These are phyloP conservation scores for Psittacus erithacus DNA, from an alignment of 2,113 vertebrate genomes.

Conservation along the genomic window DNA sequence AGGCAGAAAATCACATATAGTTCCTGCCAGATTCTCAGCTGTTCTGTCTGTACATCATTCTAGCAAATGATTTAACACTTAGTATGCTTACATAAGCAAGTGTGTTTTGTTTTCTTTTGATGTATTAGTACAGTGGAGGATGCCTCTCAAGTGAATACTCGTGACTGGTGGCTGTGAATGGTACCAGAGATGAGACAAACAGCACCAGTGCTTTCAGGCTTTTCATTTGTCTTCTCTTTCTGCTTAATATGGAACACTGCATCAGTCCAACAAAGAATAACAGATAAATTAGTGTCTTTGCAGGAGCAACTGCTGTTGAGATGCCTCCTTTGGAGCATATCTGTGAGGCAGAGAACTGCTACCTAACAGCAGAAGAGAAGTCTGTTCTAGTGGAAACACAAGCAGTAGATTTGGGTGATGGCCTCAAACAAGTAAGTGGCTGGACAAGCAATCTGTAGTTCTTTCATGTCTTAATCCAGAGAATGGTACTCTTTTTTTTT, in stretches of 20 bases:
- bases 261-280: constrained; percentile 9
- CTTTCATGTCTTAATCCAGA: not conserved
- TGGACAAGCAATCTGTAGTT: not conserved
- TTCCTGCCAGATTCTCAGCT: not conserved
- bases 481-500: not conserved
- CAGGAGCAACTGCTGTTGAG: not conserved
- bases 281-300: not conserved
- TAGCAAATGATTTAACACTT: not conserved
- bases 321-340: not conserved
- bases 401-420: not conserved
- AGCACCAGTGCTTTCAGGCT: not conserved
- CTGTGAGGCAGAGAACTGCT: not conserved
- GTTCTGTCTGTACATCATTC: not conserved
- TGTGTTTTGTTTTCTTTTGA: not conserved
- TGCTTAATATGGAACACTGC: constrained; percentile 27
- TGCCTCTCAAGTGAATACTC: not conserved
- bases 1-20: not conserved
- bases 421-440: constrained; percentile 60
- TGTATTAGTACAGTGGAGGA: not conserved
- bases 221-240: not conserved
- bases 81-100: not conserved
- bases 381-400: not conserved
- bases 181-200: not conserved
- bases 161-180: not conserved
- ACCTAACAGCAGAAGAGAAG: not conserved